These are phyloP conservation scores for Petrocephalus zakoni DNA, from an alignment of 2,113 vertebrate genomes.

Conservation along the genomic window DNA sequence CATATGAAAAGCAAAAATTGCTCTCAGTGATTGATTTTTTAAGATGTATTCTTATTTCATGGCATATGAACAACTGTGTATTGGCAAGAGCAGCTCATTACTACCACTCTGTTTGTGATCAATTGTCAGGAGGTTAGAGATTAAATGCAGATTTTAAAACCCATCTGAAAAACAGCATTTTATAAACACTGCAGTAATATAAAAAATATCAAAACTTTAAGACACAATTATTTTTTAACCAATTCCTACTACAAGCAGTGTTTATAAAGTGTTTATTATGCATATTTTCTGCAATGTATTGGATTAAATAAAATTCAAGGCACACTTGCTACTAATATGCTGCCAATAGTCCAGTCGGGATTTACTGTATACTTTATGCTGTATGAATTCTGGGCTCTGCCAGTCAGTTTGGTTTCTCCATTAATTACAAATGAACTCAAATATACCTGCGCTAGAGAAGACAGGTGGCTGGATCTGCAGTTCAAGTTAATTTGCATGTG, in stretches of 20 bases:
- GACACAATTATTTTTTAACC: neutral
- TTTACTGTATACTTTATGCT: slow-evolving; percentile 30
- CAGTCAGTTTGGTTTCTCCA: slow-evolving; percentile 39
- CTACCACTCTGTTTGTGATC: slow-evolving; percentile 11
- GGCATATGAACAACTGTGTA: slow-evolving; percentile 27
- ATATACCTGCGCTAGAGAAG: neutral
- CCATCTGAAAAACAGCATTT: neutral
- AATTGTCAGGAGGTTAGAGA: neutral
- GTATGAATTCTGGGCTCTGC: slow-evolving; percentile 27
- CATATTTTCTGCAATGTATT: neutral
- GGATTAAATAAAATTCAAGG: neutral
- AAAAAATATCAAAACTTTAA: neutral
- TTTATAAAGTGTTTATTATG: neutral
- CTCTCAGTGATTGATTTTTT: slow-evolving; percentile 15
- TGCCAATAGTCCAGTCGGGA: slow-evolving; percentile 35
- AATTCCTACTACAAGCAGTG: neutral
- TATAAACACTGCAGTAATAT: neutral
- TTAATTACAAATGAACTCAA: slow-evolving; percentile 40
- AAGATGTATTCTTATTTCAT: slow-evolving; percentile 41
- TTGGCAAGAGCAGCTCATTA: slow-evolving; percentile 23
- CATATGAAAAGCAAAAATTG: slow-evolving; percentile 1
- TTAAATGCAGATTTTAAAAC: slow-evolving; percentile 4
- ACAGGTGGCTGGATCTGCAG: neutral
- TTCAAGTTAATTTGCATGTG: neutral
- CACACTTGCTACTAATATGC: neutral